phyloP scores from a whole-genome alignment of 2,113 vertebrate genomes.

The Pseudorectes ferrugineus region DNA sequence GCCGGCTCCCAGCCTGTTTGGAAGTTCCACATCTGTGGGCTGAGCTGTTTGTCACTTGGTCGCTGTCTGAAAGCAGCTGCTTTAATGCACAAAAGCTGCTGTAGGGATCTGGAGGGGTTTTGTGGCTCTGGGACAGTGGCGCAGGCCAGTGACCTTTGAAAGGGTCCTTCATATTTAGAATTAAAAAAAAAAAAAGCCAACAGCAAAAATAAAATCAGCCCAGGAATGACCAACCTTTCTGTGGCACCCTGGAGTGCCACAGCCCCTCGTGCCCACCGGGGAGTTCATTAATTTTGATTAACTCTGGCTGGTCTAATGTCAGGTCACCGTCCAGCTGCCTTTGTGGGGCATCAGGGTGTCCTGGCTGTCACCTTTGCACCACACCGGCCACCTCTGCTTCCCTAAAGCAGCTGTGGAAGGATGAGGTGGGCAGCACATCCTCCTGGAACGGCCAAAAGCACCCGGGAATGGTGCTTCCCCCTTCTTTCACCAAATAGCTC shows the following conservation, averaged over 20 bases:
- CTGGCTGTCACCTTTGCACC: neutral
- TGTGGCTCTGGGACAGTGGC: neutral
- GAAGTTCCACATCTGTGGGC: neutral
- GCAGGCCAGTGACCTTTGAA: neutral
- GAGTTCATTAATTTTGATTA: neutral
- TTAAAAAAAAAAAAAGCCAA: rapidly evolving
- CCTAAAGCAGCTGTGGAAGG: neutral
- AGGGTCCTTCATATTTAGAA: neutral
- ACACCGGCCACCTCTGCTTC: neutral
- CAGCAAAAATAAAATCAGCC: neutral
- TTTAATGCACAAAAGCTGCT: conserved; percentile 41
- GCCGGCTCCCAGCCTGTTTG: neutral
- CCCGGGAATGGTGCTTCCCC: rapidly evolving
- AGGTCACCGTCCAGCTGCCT: neutral
- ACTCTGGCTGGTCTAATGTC: neutral
- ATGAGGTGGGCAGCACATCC: neutral
- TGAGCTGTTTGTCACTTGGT: conserved; percentile 2
- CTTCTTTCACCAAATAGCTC: neutral
- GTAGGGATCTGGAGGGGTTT: neutral
- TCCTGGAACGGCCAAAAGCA: rapidly evolving
- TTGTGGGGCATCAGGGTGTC: neutral
- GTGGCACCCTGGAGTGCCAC: neutral
- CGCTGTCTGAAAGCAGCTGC: conserved; percentile 7
- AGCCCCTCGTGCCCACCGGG: neutral
- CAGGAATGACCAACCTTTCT: neutral